Conservation (phyloP, 2,113 vertebrate genomes). For the Alosa alosa region DNA sequence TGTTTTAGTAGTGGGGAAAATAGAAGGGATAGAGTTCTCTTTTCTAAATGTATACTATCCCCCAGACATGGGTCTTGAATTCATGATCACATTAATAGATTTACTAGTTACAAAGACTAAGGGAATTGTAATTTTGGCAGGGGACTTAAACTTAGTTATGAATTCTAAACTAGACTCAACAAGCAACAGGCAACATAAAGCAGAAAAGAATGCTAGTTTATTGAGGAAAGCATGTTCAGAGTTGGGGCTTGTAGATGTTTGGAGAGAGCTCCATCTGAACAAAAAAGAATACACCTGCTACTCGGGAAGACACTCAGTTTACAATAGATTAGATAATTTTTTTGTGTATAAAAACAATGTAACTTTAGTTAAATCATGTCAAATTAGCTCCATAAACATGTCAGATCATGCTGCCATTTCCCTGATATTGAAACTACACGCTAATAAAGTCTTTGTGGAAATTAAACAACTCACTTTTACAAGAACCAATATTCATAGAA, state of each 20-base stretch:
- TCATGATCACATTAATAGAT: too few species aligned
- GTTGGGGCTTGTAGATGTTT: not conserved
- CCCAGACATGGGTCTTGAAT: too few species aligned
- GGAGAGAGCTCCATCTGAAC: not conserved
- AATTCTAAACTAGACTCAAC: too few species aligned
- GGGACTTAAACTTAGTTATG: too few species aligned
- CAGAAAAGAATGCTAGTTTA: not conserved
- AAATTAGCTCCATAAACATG: not conserved
- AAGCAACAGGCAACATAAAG: too few species aligned
- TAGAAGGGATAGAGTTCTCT: too few species aligned
- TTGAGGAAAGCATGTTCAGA: not conserved
- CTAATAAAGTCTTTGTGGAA: not conserved
- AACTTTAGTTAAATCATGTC: not conserved
- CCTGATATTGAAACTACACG: not conserved
- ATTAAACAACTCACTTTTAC: not conserved
- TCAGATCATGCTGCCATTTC: not conserved
- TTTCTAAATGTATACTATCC: too few species aligned
- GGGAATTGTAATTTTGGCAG: too few species aligned
- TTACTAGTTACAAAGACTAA: too few species aligned
- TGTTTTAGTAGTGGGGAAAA: too few species aligned
- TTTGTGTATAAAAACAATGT: not conserved
- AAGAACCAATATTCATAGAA: not conserved
- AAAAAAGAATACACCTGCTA: constrained; percentile 9
- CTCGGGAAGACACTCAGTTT: not conserved
- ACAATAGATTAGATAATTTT: not conserved